Evolutionary conservation across 2,797 vertebrate species (phyloP), one percentile per base, ranked within the genome.

Genomic region (Scleropages formosus): DNA sequence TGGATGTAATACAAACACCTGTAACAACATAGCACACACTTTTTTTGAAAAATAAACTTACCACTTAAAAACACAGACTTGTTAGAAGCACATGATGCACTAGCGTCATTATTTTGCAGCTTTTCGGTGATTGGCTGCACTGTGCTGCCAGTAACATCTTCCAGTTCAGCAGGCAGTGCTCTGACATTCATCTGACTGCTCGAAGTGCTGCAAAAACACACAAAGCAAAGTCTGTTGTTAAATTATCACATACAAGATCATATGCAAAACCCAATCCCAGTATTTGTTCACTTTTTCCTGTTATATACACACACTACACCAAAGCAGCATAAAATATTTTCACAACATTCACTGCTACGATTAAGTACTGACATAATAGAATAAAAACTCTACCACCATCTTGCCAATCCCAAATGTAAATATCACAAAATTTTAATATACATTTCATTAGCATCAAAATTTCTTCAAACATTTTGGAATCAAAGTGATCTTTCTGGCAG

Each of bases 21-120:
- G 3, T 10, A 26, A 79, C 53, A 74, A 20, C 70, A 31, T 47
- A 4, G 70, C 58, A 44, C 22, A 67, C 22, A 70, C 4, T 64
- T 20, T 62, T 31, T 62, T 3, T 53, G n/a, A n/a, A n/a, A n/a
- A n/a, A n/a, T n/a, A n/a, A n/a, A 67, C 87, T 79, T 73, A 91
- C 90, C 85, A 16, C 26, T 59, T 49, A 31, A 31, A n/a, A 60
- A 64, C n/a, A 56, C 60, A 70, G 22, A 60, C 39, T n/a, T 81
- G 15, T 78, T 71, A 70, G 31, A 39, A 65, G 64, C 68, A 69
- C 71, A 58, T 65, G 75, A 66, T 44, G 72, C 59, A n/a, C 79
- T 59, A n/a, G 79, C 6, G 15, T 51, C 44, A 26, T 53, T 60
- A 0, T 31, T 81, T 13, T 81, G 62, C 63, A 27, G 8, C 46